Evolutionary conservation across 2,888 invertebrate species (phyloP), one percentile per base, ranked within the genome.

Genomic region (Drosophila silvestris): DNA sequence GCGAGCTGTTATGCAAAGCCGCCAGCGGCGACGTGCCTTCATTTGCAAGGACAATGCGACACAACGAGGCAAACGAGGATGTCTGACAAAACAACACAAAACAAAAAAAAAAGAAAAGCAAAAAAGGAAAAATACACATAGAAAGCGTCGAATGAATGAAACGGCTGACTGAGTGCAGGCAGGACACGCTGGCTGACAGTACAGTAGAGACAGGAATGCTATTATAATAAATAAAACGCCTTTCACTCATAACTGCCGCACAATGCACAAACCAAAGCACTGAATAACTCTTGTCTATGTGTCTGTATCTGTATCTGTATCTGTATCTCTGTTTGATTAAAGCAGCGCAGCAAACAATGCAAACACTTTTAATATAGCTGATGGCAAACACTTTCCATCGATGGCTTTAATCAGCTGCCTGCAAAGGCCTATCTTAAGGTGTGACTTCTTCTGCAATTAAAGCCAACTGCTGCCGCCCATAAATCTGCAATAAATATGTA

Each of bases 1-100:
- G 82, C 71, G 65, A 85, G 73, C 83, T 73, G 70, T 69, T 77
- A 80, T 82, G 82, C 82, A 81, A 67, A 50, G 67, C 85, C 59
- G 83, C 82, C 83, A 74, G 50, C 77, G 71, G 89, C 84, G 79
- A 73, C 77, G 72, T 87, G 78, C 85, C 84, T 87, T 89, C 90
- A 90, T 91, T 86, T 91, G 89, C 89, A 87, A 90, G 91, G 85
- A 90, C 91, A 90, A 91, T 91, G 85, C 79, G 81, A 77, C 83
- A 81, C 71, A 69, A 74, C 63, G 64, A 67, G 65, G 41, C 64
- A 60, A 37, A 37, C 22, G 37, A 30, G 32, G 22, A 44, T 44
- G 64, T 39, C 39, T 58, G 58, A 32, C 41, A 44, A 30, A 53
- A 22, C 30, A 51, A 19, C 16, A 53, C 32, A 52, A 14, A n/a